phyloP scores from a whole-genome alignment of 2,797 vertebrate species.

The Silurus aristotelis region DNA sequence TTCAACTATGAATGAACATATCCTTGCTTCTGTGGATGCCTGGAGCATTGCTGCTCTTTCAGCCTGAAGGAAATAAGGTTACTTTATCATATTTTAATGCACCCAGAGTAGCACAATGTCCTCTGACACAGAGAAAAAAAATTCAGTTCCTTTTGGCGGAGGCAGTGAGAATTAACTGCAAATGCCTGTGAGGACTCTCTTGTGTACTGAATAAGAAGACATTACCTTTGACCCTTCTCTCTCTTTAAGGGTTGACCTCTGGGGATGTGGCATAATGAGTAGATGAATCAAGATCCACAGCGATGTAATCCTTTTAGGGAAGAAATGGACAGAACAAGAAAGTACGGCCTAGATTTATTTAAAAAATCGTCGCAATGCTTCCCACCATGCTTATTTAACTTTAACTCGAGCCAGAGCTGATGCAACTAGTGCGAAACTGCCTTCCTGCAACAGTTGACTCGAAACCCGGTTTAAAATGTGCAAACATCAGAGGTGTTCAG shows the following conservation, averaged over 20 bases:
- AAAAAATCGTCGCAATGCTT: slow-evolving; percentile 11
- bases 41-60: neutral
- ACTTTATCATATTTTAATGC: neutral
- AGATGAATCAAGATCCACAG: neutral
- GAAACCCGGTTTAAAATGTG: neutral
- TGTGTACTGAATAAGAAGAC: neutral
- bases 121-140: neutral
- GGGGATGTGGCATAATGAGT: neutral
- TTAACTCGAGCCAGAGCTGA: slow-evolving; percentile 1
- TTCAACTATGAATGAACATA: neutral
- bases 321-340: neutral
- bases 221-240: slow-evolving; percentile 20
- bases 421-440: slow-evolving; percentile 24
- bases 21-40: neutral
- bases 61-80: neutral
- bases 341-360: neutral
- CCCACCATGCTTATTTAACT: neutral
- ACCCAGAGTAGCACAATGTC: neutral
- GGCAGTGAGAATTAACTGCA: slow-evolving; percentile 6
- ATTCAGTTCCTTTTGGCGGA: neutral
- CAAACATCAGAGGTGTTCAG: neutral
- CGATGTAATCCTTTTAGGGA: neutral
- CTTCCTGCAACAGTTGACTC: neutral
- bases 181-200: neutral
- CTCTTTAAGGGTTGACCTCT: neutral